A percentile compares a stretch with the other conserved stretches of the same genome.
Evolutionary conservation across 2,797 vertebrate species (phyloP).

Genomic region (Columba guinea): DNA sequence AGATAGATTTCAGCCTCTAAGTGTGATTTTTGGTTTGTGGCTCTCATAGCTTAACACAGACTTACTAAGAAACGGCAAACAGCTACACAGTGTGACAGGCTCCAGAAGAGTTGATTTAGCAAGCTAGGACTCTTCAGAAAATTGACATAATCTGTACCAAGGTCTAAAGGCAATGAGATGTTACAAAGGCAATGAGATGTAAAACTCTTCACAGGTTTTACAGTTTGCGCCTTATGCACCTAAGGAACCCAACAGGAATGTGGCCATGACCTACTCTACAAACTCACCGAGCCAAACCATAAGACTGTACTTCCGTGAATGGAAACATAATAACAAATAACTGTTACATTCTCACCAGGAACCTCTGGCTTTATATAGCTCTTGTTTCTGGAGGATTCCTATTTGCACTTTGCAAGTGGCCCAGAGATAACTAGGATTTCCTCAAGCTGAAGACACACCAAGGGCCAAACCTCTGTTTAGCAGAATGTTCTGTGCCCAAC

Average conservation of each 20-base stretch:
- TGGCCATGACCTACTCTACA: neutral
- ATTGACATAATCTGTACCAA: neutral
- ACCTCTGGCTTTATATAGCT: neutral
- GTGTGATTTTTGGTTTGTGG: neutral
- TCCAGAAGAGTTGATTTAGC: neutral
- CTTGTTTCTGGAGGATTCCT: neutral
- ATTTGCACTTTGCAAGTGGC: neutral
- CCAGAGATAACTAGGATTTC: neutral
- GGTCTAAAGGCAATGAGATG: neutral
- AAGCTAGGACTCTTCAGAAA: neutral
- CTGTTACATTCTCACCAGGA: neutral
- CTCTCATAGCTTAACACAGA: neutral
- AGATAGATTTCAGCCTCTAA: neutral
- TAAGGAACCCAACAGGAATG: neutral
- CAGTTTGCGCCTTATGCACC: accelerated
- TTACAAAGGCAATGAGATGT: neutral
- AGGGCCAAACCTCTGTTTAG: neutral
- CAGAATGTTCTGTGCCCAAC: neutral
- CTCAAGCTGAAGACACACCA: neutral
- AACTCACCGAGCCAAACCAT: neutral
- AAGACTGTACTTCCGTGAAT: neutral
- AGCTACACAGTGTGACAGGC: neutral
- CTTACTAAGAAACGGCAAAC: neutral
- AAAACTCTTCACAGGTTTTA: neutral
- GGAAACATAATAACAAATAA: neutral